Base-by-base conservation (phyloP, 2,113 vertebrate species). In the Philantomba maxwellii region DNA sequence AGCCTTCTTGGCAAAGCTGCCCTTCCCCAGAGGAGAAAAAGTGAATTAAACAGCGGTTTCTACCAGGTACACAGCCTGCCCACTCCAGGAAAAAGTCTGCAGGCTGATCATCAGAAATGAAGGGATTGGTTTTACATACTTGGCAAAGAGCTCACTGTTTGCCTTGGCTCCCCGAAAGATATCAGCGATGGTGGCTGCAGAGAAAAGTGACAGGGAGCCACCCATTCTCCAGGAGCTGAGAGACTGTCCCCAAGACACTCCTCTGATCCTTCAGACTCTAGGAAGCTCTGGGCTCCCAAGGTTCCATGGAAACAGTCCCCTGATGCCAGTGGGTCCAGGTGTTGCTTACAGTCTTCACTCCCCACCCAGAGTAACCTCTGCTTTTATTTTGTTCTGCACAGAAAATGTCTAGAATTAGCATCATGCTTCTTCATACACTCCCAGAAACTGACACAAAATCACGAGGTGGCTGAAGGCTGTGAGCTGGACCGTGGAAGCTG, bases 1-100 rank as follows among this genome's bases (percentile, higher is more conserved):
- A 55, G 70, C 21, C 75, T 97, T 86, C 78, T 89, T 96, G 82
- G 89, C 70, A 91, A 93, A 93, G 80, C 53, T 91, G 39, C n/a
- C 51, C 78, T 88, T 80, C 36, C 87, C 70, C 26, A 39, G 86
- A 45, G 73, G 62, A 94, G 30, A 77, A 77, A 92, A 53, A 89
- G 45, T 58, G 45, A 91, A 93, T 96, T 58, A 85, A 94, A 33
- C 30, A 88, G 57, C 39, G 28, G 55, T 51, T 92, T 87, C 53
- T 70, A 89, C 19, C 77, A 96, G 86, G 39, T 78, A n/a, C 12
- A 7, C 57, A 82, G 45, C 47, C 36, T 89, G 33, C 33, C 17
- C 8, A 19, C n/a, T 51, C 36, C 57, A 60, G 86, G 64, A 83
- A 84, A 23, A n/a, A 49, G 23, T 78, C 73, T 36, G 30, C 17